Evolutionary conservation across 2,113 vertebrate species (phyloP).

Genomic region (Anseranas semipalmata): DNA sequence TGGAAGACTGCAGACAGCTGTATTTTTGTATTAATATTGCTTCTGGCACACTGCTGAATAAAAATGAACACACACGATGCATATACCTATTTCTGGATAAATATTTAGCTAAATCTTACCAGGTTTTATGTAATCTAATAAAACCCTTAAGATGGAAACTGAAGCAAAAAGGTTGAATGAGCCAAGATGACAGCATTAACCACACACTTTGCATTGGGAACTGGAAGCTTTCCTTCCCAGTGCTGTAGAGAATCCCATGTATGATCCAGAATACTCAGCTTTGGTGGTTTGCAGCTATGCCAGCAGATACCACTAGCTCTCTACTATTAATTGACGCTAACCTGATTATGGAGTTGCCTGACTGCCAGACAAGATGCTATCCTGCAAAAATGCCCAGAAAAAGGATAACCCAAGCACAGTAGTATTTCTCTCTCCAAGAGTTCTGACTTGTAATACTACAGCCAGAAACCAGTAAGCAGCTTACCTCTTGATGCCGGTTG

Average conservation of each 20-base stretch:
- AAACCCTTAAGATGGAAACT: neutral
- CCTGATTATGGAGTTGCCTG: neutral
- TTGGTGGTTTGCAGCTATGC: neutral
- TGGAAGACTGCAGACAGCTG: no score
- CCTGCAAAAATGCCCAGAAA: neutral
- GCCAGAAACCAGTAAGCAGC: conserved; percentile 30
- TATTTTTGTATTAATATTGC: accelerated
- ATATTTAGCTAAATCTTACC: neutral
- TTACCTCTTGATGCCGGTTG: conserved; percentile 95
- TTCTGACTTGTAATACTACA: neutral
- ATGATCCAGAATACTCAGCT: neutral
- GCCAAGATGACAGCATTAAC: neutral
- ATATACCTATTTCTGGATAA: neutral
- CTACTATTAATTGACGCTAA: no score
- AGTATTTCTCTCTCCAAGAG: neutral
- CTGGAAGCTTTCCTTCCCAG: neutral
- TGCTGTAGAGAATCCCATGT: neutral
- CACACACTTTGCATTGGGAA: neutral
- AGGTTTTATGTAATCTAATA: neutral
- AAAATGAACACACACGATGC: accelerated
- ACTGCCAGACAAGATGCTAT: neutral
- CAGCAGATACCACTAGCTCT: neutral
- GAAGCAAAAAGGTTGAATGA: neutral
- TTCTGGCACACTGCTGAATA: neutral
- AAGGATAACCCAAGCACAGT: neutral